Percentiles rank a stretch among this genome's conserved stretches.
phyloP scores from a whole-genome alignment of 2,888 invertebrate species.

The Protophormia terraenovae region DNA sequence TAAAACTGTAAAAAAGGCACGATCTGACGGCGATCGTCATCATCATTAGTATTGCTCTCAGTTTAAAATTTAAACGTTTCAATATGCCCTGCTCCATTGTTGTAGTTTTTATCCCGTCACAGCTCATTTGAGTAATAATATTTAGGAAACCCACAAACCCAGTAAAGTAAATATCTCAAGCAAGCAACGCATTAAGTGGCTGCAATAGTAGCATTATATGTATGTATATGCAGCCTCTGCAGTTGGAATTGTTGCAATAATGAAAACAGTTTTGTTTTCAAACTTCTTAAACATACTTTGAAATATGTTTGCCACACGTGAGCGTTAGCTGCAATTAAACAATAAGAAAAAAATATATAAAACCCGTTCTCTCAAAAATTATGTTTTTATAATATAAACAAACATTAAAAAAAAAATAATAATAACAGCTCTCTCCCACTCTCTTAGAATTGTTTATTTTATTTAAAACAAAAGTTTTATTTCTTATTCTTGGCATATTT shows the following conservation, averaged over 20 bases:
- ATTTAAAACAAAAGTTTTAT: neutral
- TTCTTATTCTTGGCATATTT: too few species aligned
- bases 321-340: conserved; percentile 1
- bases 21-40: conserved; percentile 11
- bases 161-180: neutral
- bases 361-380: neutral
- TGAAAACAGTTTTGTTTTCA: neutral
- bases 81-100: conserved; percentile 28
- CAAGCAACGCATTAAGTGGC: neutral
- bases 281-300: neutral
- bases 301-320: neutral
- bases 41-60: conserved; percentile 17
- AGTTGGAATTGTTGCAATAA: neutral
- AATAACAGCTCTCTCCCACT: conserved; percentile 14
- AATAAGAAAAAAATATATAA: neutral
- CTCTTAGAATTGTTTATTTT: neutral
- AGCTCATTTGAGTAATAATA: conserved; percentile 30
- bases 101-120: conserved; percentile 12
- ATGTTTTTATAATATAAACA: neutral
- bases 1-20: conserved; percentile 66
- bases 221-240: neutral
- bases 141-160: conserved; percentile 34
- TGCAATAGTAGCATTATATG: neutral
- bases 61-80: conserved; percentile 32
- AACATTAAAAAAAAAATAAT: neutral